Evolutionary conservation across 2,113 vertebrate genomes (phyloP).

Genomic region (Anolis sagrei): DNA sequence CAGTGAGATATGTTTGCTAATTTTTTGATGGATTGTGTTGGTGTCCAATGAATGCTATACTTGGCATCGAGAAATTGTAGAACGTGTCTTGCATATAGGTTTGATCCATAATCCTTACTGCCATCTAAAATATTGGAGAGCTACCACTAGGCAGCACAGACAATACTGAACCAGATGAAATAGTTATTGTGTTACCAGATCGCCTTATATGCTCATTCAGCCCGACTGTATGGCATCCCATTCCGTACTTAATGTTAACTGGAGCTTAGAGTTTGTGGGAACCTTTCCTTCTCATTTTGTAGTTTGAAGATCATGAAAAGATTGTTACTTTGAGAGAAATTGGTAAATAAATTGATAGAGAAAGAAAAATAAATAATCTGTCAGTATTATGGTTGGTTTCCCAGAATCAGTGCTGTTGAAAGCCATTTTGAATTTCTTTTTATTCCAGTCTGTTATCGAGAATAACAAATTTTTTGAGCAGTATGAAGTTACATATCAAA

Average conservation of each 20-base stretch:
- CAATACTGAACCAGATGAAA: background rate
- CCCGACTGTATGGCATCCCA: too few relatives aligned
- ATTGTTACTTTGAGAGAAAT: background rate
- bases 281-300: background rate
- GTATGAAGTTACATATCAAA: constrained; percentile 90
- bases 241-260: background rate
- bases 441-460: constrained; percentile 90
- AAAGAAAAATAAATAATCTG: background rate
- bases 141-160: background rate
- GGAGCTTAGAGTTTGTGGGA: background rate
- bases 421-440: background rate
- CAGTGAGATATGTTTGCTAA: background rate
- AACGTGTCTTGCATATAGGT: background rate
- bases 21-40: background rate
- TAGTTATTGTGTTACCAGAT: background rate
- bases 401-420: constrained; percentile 8
- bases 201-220: background rate
- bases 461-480: constrained; percentile 96
- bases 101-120: background rate
- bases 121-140: background rate
- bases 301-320: background rate
- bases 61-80: background rate
- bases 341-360: background rate
- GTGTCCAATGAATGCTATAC: background rate
- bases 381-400: constrained; percentile 17